A percentile compares a stretch with the other conserved stretches of the same genome.
These are phyloP conservation scores for Branchinecta lynchi DNA, from an alignment of 1,140 invertebrate species.

Conservation along the genomic window DNA sequence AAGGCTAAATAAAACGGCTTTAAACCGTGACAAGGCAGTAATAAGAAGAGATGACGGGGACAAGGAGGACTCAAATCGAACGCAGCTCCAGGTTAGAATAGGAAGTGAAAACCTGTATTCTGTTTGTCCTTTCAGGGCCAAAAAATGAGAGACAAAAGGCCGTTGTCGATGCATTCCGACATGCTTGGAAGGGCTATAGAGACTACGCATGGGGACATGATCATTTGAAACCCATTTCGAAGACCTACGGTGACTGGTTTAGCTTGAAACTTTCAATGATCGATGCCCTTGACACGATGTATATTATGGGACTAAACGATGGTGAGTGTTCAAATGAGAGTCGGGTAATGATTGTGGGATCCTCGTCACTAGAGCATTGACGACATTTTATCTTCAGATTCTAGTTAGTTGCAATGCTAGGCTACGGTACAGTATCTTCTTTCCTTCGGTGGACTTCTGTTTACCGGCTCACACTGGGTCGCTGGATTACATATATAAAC, in stretches of 20 bases:
- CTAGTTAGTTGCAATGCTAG: too few species aligned
- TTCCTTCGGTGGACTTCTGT: too few species aligned
- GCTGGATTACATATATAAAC: too few species aligned
- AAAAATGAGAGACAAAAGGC: conserved; percentile 59
- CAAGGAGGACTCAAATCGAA: too few species aligned
- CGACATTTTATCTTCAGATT: too few species aligned
- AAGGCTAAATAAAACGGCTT: not conserved
- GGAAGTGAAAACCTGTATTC: not conserved
- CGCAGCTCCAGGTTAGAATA: not conserved
- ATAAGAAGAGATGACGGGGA: not conserved
- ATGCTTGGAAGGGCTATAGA: conserved; percentile 83
- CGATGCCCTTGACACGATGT: conserved; percentile 77
- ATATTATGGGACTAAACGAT: conserved; percentile 75
- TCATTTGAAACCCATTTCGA: conserved; percentile 72
- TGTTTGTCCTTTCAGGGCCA: conserved; percentile 39
- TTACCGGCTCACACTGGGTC: too few species aligned
- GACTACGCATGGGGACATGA: conserved; percentile 87
- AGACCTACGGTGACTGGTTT: conserved; percentile 72
- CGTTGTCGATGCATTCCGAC: conserved; percentile 66
- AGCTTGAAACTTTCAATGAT: conserved; percentile 74
- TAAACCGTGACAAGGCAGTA: not conserved
- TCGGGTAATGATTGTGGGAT: too few species aligned
- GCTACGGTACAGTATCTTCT: too few species aligned
- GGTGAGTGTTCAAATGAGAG: conserved; percentile 37
- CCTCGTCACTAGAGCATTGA: too few species aligned